These are phyloP conservation scores for Neocrepidodera transversa DNA, from an alignment of 2,888 invertebrate genomes.

Conservation along the genomic window DNA sequence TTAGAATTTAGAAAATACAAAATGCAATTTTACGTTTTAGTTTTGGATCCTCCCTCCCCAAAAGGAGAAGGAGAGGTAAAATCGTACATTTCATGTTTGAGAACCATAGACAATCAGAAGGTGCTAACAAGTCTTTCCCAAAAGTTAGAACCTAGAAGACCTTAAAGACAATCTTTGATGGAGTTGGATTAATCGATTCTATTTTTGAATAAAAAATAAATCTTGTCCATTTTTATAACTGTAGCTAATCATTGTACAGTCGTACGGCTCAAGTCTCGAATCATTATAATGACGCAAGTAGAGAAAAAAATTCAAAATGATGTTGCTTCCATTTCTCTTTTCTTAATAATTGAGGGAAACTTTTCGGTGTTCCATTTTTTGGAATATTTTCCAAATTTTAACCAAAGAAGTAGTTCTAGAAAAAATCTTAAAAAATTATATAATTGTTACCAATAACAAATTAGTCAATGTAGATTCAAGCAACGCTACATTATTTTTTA, in stretches of 20 bases:
- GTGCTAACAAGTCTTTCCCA: conserved; percentile 79
- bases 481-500: too few species aligned
- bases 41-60: conserved; percentile 73
- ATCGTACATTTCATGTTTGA: conserved; percentile 74
- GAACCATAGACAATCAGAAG: conserved; percentile 82
- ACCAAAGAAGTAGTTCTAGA: too few species aligned
- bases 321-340: too few species aligned
- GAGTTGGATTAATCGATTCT: background rate
- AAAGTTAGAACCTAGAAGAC: conserved; percentile 72
- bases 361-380: too few species aligned
- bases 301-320: background rate
- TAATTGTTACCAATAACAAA: too few species aligned
- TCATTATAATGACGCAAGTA: background rate
- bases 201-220: background rate
- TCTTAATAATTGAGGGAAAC: too few species aligned
- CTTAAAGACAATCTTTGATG: conserved; percentile 53
- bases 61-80: conserved; percentile 75
- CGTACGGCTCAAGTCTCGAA: background rate
- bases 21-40: conserved; percentile 57
- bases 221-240: background rate
- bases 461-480: too few species aligned
- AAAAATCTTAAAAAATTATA: too few species aligned
- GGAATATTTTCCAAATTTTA: too few species aligned
- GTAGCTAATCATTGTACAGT: background rate
- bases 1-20: too few species aligned